Percentiles rank a stretch among this genome's conserved stretches.
Conservation (phyloP, 2,888 invertebrate genomes). For the Caenorhabditis imperialis region DNA sequence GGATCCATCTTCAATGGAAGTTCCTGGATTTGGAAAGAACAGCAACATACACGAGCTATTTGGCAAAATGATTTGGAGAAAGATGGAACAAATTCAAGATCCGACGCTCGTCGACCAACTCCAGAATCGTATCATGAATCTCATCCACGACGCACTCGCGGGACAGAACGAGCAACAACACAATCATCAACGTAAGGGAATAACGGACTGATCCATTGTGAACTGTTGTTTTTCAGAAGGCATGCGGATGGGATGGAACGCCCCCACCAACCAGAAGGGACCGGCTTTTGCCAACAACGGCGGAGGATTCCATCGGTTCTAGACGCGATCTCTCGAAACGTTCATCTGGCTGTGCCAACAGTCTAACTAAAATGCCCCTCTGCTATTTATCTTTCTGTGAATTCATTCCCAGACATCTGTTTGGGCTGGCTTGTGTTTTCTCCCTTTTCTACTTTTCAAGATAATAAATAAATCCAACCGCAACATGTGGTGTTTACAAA, state of each 20-base stretch:
- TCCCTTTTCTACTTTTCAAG: neutral
- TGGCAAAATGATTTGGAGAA: slow-evolving; percentile 66
- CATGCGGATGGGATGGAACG: too few relatives aligned
- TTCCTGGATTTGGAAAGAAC: slow-evolving; percentile 65
- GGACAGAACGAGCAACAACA: slow-evolving; percentile 38
- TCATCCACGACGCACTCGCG: slow-evolving; percentile 59
- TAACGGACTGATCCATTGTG: slow-evolving; percentile 17
- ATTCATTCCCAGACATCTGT: neutral
- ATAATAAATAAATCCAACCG: slow-evolving; percentile 1
- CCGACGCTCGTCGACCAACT: slow-evolving; percentile 55
- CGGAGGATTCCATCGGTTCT: slow-evolving; percentile 35
- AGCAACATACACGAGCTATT: slow-evolving; percentile 64
- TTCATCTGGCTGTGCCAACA: neutral
- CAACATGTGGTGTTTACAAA: slow-evolving; percentile 2
- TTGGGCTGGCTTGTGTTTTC: too few relatives aligned
- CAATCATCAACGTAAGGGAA: slow-evolving; percentile 22
- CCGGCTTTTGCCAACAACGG: slow-evolving; percentile 11
- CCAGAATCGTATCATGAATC: slow-evolving; percentile 62
- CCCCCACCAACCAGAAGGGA: slow-evolving; percentile 20
- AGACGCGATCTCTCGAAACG: slow-evolving; percentile 8
- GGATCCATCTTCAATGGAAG: slow-evolving; percentile 34
- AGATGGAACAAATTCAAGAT: slow-evolving; percentile 62
- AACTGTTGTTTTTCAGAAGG: slow-evolving; percentile 19
- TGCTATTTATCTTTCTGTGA: neutral
- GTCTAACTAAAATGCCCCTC: neutral